Conservation (phyloP, 2,888 invertebrate genomes). For the Napeogenes inachia region DNA sequence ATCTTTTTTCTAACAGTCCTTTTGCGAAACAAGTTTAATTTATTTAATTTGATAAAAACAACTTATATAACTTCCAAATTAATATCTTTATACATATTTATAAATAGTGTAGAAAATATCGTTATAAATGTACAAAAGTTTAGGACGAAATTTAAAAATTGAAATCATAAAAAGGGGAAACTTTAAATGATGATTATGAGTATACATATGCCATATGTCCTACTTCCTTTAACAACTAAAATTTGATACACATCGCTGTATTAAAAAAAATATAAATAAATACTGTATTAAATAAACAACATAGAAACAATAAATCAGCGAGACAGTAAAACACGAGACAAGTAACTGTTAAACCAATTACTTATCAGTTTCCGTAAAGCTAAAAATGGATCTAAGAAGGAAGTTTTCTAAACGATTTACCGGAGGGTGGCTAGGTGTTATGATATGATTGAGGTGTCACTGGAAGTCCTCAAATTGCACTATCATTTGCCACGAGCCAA, state of each 20-base stretch:
- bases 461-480: background rate
- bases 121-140: too few species aligned
- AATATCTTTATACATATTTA: too few species aligned
- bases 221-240: constrained; percentile 16
- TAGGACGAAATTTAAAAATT: background rate
- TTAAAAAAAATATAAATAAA: background rate
- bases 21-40: too few species aligned
- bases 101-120: too few species aligned
- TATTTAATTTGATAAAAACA: too few species aligned
- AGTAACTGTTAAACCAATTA: background rate
- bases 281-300: constrained; percentile 5
- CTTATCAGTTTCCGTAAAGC: background rate
- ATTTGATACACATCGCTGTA: constrained; percentile 15
- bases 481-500: constrained; percentile 3
- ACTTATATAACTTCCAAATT: too few species aligned
- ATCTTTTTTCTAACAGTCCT: too few species aligned
- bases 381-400: constrained; percentile 14
- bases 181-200: background rate
- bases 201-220: constrained; percentile 16
- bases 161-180: background rate
- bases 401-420: constrained; percentile 24
- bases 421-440: constrained; percentile 29
- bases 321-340: too few species aligned
- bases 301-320: background rate
- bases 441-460: constrained; percentile 33